Percentiles rank a stretch among this genome's conserved stretches.
Conservation (phyloP, 2,113 vertebrate genomes). For the Hyperopisus bebe region DNA sequence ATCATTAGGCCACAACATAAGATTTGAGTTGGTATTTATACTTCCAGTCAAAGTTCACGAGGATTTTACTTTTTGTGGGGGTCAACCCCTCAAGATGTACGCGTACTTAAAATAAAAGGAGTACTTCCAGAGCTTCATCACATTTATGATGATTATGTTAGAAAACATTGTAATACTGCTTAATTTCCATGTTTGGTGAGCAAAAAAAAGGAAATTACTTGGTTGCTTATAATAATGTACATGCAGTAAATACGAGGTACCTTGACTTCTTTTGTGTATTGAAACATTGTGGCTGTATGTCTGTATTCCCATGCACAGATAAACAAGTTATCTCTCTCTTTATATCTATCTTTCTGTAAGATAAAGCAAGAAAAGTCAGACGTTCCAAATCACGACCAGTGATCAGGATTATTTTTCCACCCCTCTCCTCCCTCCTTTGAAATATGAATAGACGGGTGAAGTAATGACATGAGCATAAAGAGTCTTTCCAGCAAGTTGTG, state of each 20-base stretch:
- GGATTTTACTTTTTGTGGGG: not conserved
- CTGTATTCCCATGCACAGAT: not conserved
- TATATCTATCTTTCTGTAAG: not conserved
- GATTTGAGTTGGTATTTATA: not conserved
- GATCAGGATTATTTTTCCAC: constrained; percentile 4
- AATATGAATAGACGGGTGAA: constrained; percentile 13
- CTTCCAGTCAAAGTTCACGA: not conserved
- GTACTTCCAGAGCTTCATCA: not conserved
- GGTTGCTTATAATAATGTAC: not conserved
- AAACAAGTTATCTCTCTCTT: not conserved
- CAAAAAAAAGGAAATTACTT: not conserved
- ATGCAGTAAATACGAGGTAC: not conserved
- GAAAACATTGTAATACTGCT: not conserved
- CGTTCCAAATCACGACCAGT: not conserved
- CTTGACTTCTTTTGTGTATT: not conserved
- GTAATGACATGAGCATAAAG: constrained; percentile 19
- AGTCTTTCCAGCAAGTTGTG: constrained; percentile 10
- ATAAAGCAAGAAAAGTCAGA: not conserved
- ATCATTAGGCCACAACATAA: not conserved
- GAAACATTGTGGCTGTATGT: not conserved
- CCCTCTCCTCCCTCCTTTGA: constrained; percentile 5
- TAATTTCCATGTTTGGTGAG: not conserved
- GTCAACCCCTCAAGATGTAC: not conserved
- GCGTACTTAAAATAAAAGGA: not conserved
- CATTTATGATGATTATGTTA: not conserved